Evolutionary conservation across 2,797 vertebrate species (phyloP).

Genomic region (Sebastes wilsoni): DNA sequence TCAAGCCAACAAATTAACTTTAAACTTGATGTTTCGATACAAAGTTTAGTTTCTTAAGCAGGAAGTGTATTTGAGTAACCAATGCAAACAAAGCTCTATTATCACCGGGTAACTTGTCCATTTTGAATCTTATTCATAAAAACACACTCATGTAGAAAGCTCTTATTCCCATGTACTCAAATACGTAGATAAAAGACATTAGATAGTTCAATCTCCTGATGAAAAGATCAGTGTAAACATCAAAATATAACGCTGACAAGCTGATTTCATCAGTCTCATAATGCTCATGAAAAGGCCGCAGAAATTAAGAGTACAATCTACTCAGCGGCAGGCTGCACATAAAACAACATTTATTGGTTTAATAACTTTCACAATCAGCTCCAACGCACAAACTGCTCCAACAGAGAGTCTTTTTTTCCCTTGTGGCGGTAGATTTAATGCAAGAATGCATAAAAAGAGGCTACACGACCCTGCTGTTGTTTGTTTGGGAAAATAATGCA

Average conservation of each 20-base stretch:
- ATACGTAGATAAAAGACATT: neutral
- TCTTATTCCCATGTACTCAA: neutral
- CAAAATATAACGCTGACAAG: neutral
- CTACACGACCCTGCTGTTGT: constrained; percentile 5
- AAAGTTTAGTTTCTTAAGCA: constrained; percentile 5
- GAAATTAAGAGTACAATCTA: constrained; percentile 29
- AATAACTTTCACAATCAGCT: constrained; percentile 46
- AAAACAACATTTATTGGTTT: constrained; percentile 60
- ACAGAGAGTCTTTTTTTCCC: neutral
- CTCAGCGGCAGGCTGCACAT: constrained; percentile 27
- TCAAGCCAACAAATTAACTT: constrained; percentile 7
- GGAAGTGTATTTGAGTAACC: neutral
- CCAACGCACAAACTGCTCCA: constrained; percentile 22
- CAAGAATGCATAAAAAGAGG: constrained; percentile 17
- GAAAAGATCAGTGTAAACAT: neutral
- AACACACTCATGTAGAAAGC: neutral
- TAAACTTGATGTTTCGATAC: neutral
- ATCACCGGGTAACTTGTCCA: neutral
- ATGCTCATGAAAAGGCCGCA: constrained; percentile 4
- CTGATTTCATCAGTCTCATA: constrained; percentile 18
- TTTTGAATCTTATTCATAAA: neutral
- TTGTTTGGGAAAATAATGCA: constrained; percentile 19
- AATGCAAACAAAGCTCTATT: neutral
- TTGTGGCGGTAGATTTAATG: constrained; percentile 27
- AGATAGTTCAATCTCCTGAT: neutral